Evolutionary conservation across 2,888 invertebrate genomes (phyloP), one percentile per base, ranked within the genome.

Genomic region (Lepidocyrtoides sp.): DNA sequence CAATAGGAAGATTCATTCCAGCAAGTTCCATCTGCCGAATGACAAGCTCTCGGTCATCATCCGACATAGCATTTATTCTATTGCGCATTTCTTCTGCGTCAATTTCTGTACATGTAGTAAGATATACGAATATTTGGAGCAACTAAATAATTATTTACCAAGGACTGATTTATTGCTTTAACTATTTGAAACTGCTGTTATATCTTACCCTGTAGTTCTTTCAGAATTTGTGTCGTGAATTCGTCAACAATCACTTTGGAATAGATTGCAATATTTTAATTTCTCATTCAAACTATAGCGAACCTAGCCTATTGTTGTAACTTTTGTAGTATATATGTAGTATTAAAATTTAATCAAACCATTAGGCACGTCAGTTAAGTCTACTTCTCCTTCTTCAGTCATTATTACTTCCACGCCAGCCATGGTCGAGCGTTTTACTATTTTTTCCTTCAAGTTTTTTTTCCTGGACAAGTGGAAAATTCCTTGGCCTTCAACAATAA

Each of bases 371-470:
- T 51, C 10, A 20, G 51, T 14, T 5, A 77, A 17, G 2, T 77
- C 77, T 3, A 77, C 1, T 2, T 51, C 77, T 3, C 77, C 77
- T 54, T 77, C 77, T 0, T 23, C 14, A 0, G 77, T 77, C 77
- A 77, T 77, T 77, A 29, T 77, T 1, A 77, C 26, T 54, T 77
- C 77, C 0, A 54, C n/a, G 0, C 77, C 77, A 3, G 51, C 77
- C 12, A 54, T 14, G 23, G 23, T 10, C 29, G 54, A 17, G 1
- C 54, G 26, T 0, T n/a, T 26, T 10, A 23, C n/a, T 3, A 77
- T 29, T 4, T 29, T n/a, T 29, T 23, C 23, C 8, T 29, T 48
- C 14, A 23, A 26, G 20, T n/a, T n/a, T n/a, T 29, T 77, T 14
- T 77, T 51, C 1, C 54, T 26, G 26, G 77, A 54, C 12, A 77